Evolutionary conservation across 2,113 vertebrate species (phyloP), one percentile per base, ranked within the genome.

Genomic region (Myiozetetes cayanensis): DNA sequence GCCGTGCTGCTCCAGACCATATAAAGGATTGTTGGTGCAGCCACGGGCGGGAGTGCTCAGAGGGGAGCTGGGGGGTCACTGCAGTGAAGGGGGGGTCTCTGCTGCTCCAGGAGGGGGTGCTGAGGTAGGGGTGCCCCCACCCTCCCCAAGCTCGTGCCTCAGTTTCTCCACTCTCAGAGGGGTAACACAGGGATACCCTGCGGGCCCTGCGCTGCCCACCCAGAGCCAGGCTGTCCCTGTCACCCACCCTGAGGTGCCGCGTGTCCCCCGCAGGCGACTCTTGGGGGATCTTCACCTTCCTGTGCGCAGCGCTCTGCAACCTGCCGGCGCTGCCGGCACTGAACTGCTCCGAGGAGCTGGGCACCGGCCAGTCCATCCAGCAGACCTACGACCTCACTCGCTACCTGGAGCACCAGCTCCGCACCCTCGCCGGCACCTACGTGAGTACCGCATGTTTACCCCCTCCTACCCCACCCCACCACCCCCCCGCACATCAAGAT

Each of bases 341-440:
- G 77, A 98, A 98, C 83, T 96, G 97, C 96, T 98, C 97, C 94
- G 98, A 96, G 97, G 98, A 98, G 97, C 95, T 97, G 86, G 98
- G 98, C 75, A 98, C 99, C 74, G 98, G 98, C 93, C 98, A 98
- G 83, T 99, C 99, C 21, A 99, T 99, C 94, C 99, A 99, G 96
- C 99, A 99, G 96, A 99, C 99, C 21, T 99, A 99, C 53, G 99
- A 99, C 97, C 98, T 99, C 92, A 99, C 99, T 93, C 99, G 99
- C 90, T 99, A 99, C 97, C 98, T 99, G 98, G 99, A 99, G 97
- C 99, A 99, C 92, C 99, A 99, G 97, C 99, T 99, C 85, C 99
- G 99, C 91, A 98, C 99, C 94, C 98, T 99, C 96, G 99, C 99
- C 93, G 98, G 98, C 93, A 98, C 99, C 95, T 99, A 99, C 39